phyloP scores from a whole-genome alignment of 2,797 vertebrate species.

The Smutsia temminckii region DNA sequence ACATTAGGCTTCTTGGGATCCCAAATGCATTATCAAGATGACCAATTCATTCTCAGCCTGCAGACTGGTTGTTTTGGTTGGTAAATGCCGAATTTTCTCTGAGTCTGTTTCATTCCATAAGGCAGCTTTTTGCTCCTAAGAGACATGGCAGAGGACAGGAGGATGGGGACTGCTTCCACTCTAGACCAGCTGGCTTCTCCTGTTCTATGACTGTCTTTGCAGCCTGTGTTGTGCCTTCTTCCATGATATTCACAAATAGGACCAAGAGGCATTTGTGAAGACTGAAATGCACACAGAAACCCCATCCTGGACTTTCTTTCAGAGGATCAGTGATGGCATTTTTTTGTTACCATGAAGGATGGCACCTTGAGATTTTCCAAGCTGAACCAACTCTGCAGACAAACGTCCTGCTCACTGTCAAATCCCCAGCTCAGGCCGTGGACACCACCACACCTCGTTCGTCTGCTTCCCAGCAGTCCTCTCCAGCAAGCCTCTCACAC shows the following conservation, averaged over 20 bases:
- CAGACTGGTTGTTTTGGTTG: background rate
- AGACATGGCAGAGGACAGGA: background rate
- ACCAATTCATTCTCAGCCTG: background rate
- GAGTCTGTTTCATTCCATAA: background rate
- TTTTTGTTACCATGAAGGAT: background rate
- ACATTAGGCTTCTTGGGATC: background rate
- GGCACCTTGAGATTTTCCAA: background rate
- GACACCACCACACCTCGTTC: background rate
- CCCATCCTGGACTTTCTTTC: background rate
- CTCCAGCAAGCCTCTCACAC: slow-evolving; percentile 33
- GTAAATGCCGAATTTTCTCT: background rate
- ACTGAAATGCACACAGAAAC: background rate
- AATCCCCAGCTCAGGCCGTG: background rate
- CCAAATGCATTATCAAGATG: background rate
- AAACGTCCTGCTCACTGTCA: background rate
- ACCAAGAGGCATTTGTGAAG: background rate
- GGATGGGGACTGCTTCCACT: background rate
- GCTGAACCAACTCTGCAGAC: background rate
- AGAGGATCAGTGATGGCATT: background rate
- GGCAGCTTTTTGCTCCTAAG: background rate
- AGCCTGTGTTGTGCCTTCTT: background rate
- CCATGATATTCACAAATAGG: background rate
- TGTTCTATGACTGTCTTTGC: background rate
- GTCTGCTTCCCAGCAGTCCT: slow-evolving; percentile 4
- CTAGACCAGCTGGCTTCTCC: background rate